phyloP scores from a whole-genome alignment of 2,888 invertebrate genomes.

The Trichogramma evanescens region DNA sequence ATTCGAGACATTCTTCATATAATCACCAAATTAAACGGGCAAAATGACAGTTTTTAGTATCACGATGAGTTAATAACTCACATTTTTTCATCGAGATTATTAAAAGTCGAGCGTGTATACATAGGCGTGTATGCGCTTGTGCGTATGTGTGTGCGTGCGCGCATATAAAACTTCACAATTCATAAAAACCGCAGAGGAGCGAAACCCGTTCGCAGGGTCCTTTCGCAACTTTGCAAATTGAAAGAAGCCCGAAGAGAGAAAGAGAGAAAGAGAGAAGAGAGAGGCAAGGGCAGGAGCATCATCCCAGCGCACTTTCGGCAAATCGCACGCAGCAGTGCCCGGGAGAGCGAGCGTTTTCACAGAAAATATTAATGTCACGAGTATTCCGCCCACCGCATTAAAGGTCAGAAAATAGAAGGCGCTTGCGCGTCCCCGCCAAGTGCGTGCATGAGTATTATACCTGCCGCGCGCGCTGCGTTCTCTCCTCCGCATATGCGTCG shows the following conservation, averaged over 20 bases:
- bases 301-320: not conserved
- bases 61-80: constrained; percentile 19
- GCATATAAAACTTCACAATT: constrained; percentile 15
- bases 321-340: too few species aligned
- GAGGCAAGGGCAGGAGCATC: not conserved
- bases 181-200: constrained; percentile 9
- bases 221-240: constrained; percentile 10
- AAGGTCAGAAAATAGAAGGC: too few species aligned
- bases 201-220: not conserved
- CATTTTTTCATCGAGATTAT: constrained; percentile 8
- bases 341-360: constrained; percentile 12
- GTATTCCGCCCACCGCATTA: constrained; percentile 18
- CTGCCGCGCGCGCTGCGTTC: too few species aligned
- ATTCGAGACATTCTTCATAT: too few species aligned
- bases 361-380: constrained; percentile 23
- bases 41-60: constrained; percentile 9
- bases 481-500: not conserved
- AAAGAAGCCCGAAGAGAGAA: not conserved
- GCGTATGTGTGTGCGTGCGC: not conserved
- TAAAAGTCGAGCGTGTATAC: constrained; percentile 10
- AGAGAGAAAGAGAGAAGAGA: not conserved
- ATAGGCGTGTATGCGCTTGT: too few species aligned
- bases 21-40: too few species aligned
- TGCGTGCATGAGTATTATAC: too few species aligned
- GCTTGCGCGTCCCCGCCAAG: too few species aligned